A percentile compares a stretch with the other conserved stretches of the same genome.
These are phyloP conservation scores for Syrista parreyssii DNA, from an alignment of 2,888 invertebrate species.

Conservation along the genomic window DNA sequence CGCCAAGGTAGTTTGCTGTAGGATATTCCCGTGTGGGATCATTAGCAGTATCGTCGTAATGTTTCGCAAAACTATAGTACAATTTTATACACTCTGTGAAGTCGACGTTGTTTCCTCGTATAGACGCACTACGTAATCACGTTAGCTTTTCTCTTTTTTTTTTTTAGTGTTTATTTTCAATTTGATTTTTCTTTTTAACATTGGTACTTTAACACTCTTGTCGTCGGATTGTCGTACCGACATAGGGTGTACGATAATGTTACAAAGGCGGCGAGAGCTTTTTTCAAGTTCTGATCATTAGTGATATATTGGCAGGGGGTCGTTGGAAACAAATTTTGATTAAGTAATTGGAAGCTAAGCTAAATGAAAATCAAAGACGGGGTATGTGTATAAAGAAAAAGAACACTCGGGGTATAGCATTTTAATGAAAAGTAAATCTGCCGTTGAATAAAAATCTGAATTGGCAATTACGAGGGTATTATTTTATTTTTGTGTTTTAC, in stretches of 20 bases:
- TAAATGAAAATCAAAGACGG: neutral
- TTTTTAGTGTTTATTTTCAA: neutral
- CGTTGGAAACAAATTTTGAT: neutral
- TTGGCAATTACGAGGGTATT: too few species aligned
- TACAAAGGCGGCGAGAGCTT: neutral
- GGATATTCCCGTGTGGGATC: neutral
- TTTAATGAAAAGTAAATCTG: neutral
- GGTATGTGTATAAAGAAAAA: neutral
- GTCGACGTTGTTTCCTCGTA: neutral
- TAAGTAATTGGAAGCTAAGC: neutral
- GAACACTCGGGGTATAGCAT: neutral
- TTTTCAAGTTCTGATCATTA: neutral
- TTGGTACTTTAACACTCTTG: too few species aligned
- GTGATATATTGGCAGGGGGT: neutral
- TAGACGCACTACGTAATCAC: neutral
- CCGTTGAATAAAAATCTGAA: too few species aligned
- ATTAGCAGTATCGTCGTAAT: neutral
- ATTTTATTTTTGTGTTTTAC: neutral
- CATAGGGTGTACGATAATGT: too few species aligned
- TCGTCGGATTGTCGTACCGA: too few species aligned
- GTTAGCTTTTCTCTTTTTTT: neutral
- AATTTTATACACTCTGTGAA: neutral
- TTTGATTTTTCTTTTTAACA: neutral
- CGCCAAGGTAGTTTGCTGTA: neutral
- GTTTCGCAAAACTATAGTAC: neutral